Evolutionary conservation across 2,113 vertebrate genomes (phyloP).

Genomic region (Gavia stellata): DNA sequence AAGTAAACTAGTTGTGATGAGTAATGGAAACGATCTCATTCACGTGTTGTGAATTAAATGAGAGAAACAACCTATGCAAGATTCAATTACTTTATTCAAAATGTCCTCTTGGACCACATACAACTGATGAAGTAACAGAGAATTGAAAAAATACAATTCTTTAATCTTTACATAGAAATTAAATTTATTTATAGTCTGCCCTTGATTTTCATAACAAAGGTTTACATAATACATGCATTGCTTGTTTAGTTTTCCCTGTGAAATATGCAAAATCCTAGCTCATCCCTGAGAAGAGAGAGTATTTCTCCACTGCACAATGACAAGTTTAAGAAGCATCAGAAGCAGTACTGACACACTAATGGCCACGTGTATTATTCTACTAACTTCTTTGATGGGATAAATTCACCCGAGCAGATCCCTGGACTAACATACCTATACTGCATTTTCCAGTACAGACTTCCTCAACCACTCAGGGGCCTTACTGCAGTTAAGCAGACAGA

Average conservation of each 20-base stretch:
- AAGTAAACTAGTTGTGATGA: background rate
- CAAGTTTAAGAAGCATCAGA: background rate
- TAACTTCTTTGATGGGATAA: background rate
- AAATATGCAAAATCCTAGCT: background rate
- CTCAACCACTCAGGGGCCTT: background rate
- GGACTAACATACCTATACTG: background rate
- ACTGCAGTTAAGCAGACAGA: background rate
- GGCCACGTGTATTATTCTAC: background rate
- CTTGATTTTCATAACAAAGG: background rate
- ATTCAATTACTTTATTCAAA: slow-evolving; percentile 34
- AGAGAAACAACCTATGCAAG: slow-evolving; percentile 28
- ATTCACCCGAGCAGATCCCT: background rate
- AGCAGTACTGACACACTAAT: background rate
- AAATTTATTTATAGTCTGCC: background rate
- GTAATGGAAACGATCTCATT: background rate
- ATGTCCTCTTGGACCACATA: background rate
- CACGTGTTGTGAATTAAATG: slow-evolving; percentile 13
- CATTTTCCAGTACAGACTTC: background rate
- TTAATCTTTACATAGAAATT: background rate
- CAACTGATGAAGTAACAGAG: background rate
- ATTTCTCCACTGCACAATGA: background rate
- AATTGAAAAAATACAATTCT: background rate
- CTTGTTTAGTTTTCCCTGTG: background rate
- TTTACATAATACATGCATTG: background rate
- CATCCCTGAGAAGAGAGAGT: background rate